phyloP scores from a whole-genome alignment of 2,797 vertebrate species.

The Lerista edwardsae region DNA sequence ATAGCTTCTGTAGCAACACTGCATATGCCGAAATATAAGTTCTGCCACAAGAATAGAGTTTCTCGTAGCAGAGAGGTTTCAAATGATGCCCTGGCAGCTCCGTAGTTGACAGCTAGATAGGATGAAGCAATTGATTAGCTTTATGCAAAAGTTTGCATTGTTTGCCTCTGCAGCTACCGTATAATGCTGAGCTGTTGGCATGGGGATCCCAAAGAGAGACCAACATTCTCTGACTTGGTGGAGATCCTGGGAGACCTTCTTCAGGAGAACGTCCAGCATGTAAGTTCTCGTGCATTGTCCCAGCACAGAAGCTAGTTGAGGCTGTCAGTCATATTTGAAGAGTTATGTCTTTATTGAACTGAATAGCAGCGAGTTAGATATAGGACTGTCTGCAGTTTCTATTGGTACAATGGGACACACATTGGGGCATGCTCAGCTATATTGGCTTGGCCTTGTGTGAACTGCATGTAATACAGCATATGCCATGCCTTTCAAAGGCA shows the following conservation, averaged over 20 bases:
- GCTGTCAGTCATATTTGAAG: not conserved
- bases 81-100: not conserved
- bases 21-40: not conserved
- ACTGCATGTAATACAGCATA: not conserved
- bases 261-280: slow-evolving; percentile 88
- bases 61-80: not conserved
- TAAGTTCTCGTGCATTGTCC: slow-evolving; percentile 65
- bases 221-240: slow-evolving; percentile 90
- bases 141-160: slow-evolving; percentile 21
- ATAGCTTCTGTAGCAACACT: not conserved
- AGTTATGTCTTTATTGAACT: slow-evolving; percentile 24
- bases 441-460: not conserved
- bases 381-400: not conserved
- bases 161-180: slow-evolving; percentile 83
- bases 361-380: not conserved
- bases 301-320: not conserved
- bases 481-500: not conserved
- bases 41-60: not conserved
- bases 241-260: slow-evolving; percentile 94
- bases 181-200: slow-evolving; percentile 99
- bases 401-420: not conserved
- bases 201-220: slow-evolving; percentile 91
- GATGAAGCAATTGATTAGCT: not conserved
- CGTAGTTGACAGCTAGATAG: not conserved
- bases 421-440: not conserved